A percentile compares a stretch with the other conserved stretches of the same genome.
These are phyloP conservation scores for Diaphora mendica DNA, from an alignment of 2,888 invertebrate species.

Conservation along the genomic window DNA sequence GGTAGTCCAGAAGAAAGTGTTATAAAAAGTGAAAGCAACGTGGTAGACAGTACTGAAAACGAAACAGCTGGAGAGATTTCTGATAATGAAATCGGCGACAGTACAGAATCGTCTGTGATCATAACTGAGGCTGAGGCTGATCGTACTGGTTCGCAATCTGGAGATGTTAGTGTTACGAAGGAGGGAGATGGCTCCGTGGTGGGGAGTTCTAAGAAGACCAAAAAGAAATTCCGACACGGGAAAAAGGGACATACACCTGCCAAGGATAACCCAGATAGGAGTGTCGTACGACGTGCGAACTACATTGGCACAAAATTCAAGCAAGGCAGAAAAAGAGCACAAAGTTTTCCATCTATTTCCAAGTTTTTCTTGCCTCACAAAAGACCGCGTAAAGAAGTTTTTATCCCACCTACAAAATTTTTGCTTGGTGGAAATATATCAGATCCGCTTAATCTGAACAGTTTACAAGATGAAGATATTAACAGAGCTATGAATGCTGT, in stretches of 20 bases:
- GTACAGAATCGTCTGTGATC: conserved; percentile 65
- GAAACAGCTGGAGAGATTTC: conserved; percentile 69
- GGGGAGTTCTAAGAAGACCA: conserved; percentile 72
- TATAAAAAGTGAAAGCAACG: conserved; percentile 48
- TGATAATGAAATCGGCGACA: conserved; percentile 68
- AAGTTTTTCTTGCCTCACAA: conserved; percentile 92
- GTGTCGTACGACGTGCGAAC: conserved; percentile 74
- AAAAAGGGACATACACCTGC: conserved; percentile 75
- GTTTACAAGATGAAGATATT: conserved; percentile 93
- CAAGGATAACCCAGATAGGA: conserved; percentile 78
- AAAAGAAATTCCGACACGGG: conserved; percentile 80
- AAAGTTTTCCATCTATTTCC: conserved; percentile 89
- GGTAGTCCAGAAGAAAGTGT: conserved; percentile 75
- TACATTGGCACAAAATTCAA: conserved; percentile 80
- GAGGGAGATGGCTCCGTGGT: conserved; percentile 66
- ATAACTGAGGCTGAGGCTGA: conserved; percentile 45
- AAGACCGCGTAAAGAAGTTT: conserved; percentile 90
- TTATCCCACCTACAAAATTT: conserved; percentile 97
- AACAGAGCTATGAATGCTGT: conserved; percentile 94
- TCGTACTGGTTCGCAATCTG: conserved; percentile 51
- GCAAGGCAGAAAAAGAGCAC: conserved; percentile 88
- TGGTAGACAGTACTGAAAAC: conserved; percentile 62
- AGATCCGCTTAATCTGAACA: conserved; percentile 97
- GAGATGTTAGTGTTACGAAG: conserved; percentile 70
- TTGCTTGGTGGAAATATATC: conserved; percentile 97